Evolutionary conservation across 2,797 vertebrate genomes (phyloP), one percentile per base, ranked within the genome.

Genomic region (Enteromius unitaeniatus): DNA sequence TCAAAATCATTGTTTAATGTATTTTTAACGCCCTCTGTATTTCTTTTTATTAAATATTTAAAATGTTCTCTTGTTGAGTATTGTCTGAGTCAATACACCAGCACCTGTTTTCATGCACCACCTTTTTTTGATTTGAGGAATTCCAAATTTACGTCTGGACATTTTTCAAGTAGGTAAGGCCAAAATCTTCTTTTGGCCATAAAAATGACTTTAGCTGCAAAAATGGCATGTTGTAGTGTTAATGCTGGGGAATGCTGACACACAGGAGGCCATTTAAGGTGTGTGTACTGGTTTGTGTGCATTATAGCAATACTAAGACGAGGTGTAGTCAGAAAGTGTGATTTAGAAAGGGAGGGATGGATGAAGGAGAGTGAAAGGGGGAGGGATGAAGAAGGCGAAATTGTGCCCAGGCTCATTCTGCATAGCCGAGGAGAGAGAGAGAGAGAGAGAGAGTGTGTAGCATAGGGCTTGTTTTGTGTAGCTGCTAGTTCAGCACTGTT

Each of bases 211-310:
- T 58, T 4, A 74, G 21, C 40, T 23, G 37, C 21, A 74, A 23
- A 81, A 69, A 73, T 77, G 8, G 49, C 23, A 42, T 65, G 7
- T 42, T 70, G 23, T 77, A 51, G 19, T 72, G 69, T 60, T 19
- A 40, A 72, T 80, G 75, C 85, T 85, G 77, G 55, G 91, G 94
- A 95, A 95, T 95, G 93, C 86, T 90, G 94, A 90, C 84, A 83
- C 93, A 85, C 94, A 88, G 91, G 94, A 94, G 91, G 87, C 81
- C 77, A 82, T 65, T 77, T 1, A 86, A 88, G 88, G 86, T 17
- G 92, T 94, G 88, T 84, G 86, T 86, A 65, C 88, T 81, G 86
- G 83, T 81, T 85, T 91, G 90, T 93, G 86, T 88, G 89, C 87
- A 79, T 89, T 87, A 88, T 84, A 88, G 85, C 40, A 80, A 42